Conservation (phyloP, 2,888 invertebrate species). For the Rhaphigaster nebulosa region DNA sequence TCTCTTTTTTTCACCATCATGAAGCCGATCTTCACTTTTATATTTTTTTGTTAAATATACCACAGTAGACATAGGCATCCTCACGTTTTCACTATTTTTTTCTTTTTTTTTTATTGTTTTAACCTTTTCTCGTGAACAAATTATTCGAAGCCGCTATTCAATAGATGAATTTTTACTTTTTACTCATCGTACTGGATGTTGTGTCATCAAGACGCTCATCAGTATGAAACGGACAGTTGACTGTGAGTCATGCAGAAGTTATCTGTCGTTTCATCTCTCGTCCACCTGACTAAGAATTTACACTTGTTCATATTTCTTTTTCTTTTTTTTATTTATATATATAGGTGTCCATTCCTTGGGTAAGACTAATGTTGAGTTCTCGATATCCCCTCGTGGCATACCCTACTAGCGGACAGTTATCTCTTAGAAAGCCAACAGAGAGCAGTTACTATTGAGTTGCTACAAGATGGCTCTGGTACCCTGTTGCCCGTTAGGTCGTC, state of each 20-base stretch:
- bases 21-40: too few relatives aligned
- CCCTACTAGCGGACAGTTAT: background rate
- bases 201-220: constrained; percentile 1
- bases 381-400: background rate
- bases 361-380: background rate
- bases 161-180: too few relatives aligned
- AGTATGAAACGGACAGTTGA: background rate
- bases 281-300: background rate
- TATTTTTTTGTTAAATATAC: too few relatives aligned
- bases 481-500: constrained; percentile 1
- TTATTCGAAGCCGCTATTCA: too few relatives aligned
- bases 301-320: background rate
- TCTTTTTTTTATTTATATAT: background rate
- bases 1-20: too few relatives aligned
- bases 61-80: too few relatives aligned
- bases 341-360: background rate
- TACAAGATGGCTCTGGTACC: background rate
- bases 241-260: background rate
- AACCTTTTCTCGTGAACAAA: too few relatives aligned
- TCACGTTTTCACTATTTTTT: too few relatives aligned
- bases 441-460: background rate
- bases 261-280: background rate
- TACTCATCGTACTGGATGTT: too few relatives aligned
- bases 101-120: too few relatives aligned
- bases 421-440: background rate